Base-by-base conservation (phyloP, 2,113 vertebrate species). In the Vidua chalybeata region DNA sequence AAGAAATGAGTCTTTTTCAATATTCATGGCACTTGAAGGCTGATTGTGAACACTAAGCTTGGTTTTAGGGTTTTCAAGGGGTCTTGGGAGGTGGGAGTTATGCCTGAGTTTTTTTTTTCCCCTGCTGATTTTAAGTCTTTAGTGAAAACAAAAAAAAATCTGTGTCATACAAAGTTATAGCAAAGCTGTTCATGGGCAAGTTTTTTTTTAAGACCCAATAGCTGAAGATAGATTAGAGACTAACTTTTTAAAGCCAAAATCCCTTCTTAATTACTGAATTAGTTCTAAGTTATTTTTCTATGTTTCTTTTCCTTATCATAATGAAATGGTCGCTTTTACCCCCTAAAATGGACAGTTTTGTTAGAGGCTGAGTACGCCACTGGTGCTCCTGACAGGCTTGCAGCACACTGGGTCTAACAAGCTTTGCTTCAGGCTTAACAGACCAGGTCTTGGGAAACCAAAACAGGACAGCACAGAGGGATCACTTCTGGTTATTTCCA, bases 311-410 rank as follows among this genome's bases (percentile, higher is more conserved):
- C 45, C 16, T 26, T 46, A 12, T 21, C 11, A 3, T 49, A 23
- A 26, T 21, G 19, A 73, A 69, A 48, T 0, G 5, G 17, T 15
- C 14, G 27, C 35, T 71, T 90, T 56, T 30, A 20, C 24, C 23
- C 13, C 15, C 39, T n/a, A 28, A 41, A 79, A 68, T 1, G 12
- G 15, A 16, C 1, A 3, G 24, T 20, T 77, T 35, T 64, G 10
- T 85, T 85, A 52, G 43, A 52, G 56, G 20, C 76, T 86, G 73
- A 54, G 66, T 21, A 18, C 0, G 0, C n/a, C 30, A 5, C 28
- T 1, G 3, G 37, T 75, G 26, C 55, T 84, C 15, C 26, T 0
- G 2, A 11, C n/a, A 48, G 56, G 4, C 10, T 84, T 66, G 18
- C 37, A 52, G 45, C 15, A 6, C 0, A 5, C 51, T 1, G 9